Evolutionary conservation across 2,888 invertebrate genomes (phyloP).

Genomic region (Thelaira solivaga): DNA sequence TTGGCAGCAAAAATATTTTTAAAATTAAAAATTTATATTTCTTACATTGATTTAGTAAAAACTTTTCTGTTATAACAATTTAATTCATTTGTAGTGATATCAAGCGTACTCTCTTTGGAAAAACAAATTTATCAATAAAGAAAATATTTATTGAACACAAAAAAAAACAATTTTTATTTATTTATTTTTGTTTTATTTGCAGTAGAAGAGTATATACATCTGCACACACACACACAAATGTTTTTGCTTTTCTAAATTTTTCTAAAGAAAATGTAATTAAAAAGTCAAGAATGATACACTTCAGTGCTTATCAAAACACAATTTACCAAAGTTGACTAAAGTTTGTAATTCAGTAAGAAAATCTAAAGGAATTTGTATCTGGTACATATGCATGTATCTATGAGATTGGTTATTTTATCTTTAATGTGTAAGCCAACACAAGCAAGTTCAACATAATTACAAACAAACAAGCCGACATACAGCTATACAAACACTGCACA

Average conservation of each 20-base stretch:
- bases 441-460: not conserved
- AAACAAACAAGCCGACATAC: not conserved
- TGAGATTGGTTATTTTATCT: slow-evolving; percentile 5
- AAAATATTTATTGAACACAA: no score
- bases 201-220: no score
- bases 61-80: no score
- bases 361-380: not conserved
- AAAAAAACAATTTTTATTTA: no score
- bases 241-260: not conserved
- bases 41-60: no score
- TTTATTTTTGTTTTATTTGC: no score
- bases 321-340: slow-evolving; percentile 30
- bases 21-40: no score
- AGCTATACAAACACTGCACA: not conserved
- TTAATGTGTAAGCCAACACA: not conserved
- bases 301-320: slow-evolving; percentile 24
- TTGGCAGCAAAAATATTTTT: no score
- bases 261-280: slow-evolving; percentile 19
- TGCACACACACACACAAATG: no score
- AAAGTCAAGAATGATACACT: slow-evolving; percentile 36
- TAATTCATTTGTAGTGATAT: no score
- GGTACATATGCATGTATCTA: not conserved
- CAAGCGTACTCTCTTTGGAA: no score
- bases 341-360: slow-evolving; percentile 19
- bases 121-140: no score